Evolutionary conservation across 2,888 invertebrate genomes (phyloP), one percentile per base, ranked within the genome.

Genomic region (Scelioninae gen. 1): DNA sequence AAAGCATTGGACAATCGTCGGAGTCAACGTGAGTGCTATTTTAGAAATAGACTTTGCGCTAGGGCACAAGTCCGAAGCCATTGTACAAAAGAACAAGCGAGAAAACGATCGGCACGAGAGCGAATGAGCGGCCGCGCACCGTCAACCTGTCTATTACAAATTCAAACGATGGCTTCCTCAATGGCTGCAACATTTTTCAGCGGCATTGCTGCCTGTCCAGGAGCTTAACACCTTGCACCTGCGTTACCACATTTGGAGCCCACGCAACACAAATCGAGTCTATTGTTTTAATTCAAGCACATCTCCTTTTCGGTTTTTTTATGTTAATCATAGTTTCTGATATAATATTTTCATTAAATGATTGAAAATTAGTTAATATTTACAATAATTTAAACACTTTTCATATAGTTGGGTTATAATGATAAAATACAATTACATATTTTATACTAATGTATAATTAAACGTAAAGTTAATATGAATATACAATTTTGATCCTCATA

Each of bases 11-110:
- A 69, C 81, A 81, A 84, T 84, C 74, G 76, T 69, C 49, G 66
- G 77, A 79, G 83, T 77, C 76, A 77, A 83, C 80, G 77, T 56
- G 66, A 72, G 81, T 69, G 83, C 80, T 81, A 79, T 77, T 83
- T 83, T 74, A 72, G 81, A 81, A 84, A 84, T 84, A 84, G 81
- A 81, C 75, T 68, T 56, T 45, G 74, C 62, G 78, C 79, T 60
- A 55, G 80, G 65, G 74, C 58, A 69, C 53, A 62, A 68, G 63
- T 45, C 40, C 63, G 66, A 40, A 79, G 76, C 56, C 60, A 81
- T 81, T 80, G 84, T 62, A 62, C 78, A 66, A 84, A 76, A 81
- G 66, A 83, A 72, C 79, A 65, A 53, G 51, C 74, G 60, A 68
- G 69, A 60, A 66, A 69, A 65, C 82, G 77, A 76, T 49, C 76